Percentiles rank a stretch among this genome's conserved stretches.
phyloP scores from a whole-genome alignment of 2,888 invertebrate species.

The Prosapia bicincta region DNA sequence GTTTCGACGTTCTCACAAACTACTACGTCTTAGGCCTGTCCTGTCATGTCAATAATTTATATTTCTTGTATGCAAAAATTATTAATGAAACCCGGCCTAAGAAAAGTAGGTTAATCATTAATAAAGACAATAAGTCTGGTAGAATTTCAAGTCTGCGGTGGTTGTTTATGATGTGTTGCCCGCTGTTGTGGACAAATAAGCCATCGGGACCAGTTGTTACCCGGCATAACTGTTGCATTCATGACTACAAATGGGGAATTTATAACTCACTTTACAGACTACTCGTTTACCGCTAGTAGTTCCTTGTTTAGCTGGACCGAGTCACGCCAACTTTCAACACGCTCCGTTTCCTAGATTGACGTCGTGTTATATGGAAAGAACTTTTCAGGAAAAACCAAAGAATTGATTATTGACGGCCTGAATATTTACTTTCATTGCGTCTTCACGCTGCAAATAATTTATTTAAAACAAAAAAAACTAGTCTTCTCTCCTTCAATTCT shows the following conservation, averaged over 20 bases:
- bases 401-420: no score
- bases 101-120: not conserved
- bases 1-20: no score
- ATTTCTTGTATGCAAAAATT: not conserved
- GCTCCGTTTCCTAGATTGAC: no score
- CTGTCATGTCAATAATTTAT: not conserved
- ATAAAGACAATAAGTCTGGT: no score
- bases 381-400: no score
- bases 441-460: no score
- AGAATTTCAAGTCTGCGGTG: not conserved
- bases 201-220: not conserved
- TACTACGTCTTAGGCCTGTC: no score
- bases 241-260: not conserved
- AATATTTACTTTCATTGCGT: no score
- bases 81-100: not conserved
- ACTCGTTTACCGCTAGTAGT: not conserved
- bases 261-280: not conserved
- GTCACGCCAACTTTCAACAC: not conserved
- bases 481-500: no score
- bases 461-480: no score
- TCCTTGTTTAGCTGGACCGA: not conserved
- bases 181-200: not conserved
- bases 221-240: not conserved
- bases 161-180: not conserved
- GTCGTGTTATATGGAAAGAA: no score